Percentiles rank a stretch among this genome's conserved stretches.
These are phyloP conservation scores for Hippocampus guttulatus DNA, from an alignment of 2,113 vertebrate genomes.

Conservation along the genomic window DNA sequence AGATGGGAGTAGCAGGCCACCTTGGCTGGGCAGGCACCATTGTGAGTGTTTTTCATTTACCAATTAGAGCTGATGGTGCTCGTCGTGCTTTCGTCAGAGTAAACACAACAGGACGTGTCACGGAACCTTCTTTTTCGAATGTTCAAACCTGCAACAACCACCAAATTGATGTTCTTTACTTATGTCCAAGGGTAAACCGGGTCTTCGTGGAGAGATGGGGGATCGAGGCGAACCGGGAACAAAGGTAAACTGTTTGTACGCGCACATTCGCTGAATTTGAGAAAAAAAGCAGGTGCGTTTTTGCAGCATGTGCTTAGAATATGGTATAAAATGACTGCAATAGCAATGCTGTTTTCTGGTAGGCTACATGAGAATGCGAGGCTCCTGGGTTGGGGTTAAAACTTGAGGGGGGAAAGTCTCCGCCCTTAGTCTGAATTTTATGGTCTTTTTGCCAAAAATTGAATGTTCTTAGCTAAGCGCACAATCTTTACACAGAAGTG, in stretches of 20 bases:
- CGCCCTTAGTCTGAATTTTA: too few relatives aligned
- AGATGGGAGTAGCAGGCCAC: constrained; percentile 63
- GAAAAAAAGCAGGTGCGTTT: too few relatives aligned
- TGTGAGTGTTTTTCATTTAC: constrained; percentile 61
- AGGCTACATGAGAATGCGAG: too few relatives aligned
- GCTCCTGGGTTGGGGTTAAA: too few relatives aligned
- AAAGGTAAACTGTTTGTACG: constrained; percentile 62
- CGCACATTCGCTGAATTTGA: too few relatives aligned
- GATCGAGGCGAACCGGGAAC: constrained; percentile 70
- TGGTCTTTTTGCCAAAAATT: too few relatives aligned
- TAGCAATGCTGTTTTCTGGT: too few relatives aligned
- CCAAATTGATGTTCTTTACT: not conserved
- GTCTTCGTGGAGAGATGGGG: constrained; percentile 71
- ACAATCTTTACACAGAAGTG: too few relatives aligned
- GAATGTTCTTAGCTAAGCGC: too few relatives aligned
- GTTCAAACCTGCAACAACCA: not conserved
- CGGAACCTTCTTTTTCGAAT: not conserved
- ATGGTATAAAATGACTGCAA: too few relatives aligned
- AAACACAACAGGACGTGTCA: not conserved
- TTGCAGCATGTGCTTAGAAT: too few relatives aligned
- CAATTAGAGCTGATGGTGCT: not conserved
- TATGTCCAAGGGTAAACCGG: constrained; percentile 71
- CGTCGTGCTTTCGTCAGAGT: not conserved
- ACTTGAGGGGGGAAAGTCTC: not conserved
- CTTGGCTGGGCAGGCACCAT: constrained; percentile 76